Evolutionary conservation across 2,888 invertebrate genomes (phyloP).

Genomic region (Lasioglossum leucozonium): DNA sequence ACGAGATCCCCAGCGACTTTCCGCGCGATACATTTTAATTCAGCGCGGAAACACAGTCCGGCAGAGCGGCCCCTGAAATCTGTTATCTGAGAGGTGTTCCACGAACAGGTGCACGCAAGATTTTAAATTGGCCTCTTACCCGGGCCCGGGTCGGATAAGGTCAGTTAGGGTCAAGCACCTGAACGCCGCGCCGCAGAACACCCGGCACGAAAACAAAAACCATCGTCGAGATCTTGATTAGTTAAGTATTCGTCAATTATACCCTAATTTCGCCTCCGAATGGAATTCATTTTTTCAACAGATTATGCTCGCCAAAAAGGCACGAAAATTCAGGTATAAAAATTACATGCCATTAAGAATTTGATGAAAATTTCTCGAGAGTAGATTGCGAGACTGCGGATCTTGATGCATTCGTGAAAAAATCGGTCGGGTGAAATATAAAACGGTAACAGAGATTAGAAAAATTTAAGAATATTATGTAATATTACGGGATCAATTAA

Average conservation of each 20-base stretch:
- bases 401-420: too few species aligned
- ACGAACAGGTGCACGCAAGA: slow-evolving; percentile 59
- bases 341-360: background rate
- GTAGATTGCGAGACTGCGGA: too few species aligned
- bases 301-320: background rate
- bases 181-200: slow-evolving; percentile 4
- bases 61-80: slow-evolving; percentile 45
- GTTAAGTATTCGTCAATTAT: background rate
- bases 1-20: background rate
- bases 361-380: background rate
- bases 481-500: too few species aligned
- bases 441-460: too few species aligned
- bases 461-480: too few species aligned
- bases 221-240: background rate
- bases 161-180: slow-evolving; percentile 65
- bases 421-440: too few species aligned
- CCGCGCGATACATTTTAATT: slow-evolving; percentile 44
- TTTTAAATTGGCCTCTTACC: slow-evolving; percentile 56
- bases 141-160: slow-evolving; percentile 55
- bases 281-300: background rate
- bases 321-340: background rate
- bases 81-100: slow-evolving; percentile 53
- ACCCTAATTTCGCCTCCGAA: background rate
- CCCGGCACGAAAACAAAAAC: background rate
- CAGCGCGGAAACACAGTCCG: slow-evolving; percentile 23